Percentiles rank a stretch among this genome's conserved stretches.
Conservation (phyloP, 2,113 vertebrate species). For the Fregetta grallaria region DNA sequence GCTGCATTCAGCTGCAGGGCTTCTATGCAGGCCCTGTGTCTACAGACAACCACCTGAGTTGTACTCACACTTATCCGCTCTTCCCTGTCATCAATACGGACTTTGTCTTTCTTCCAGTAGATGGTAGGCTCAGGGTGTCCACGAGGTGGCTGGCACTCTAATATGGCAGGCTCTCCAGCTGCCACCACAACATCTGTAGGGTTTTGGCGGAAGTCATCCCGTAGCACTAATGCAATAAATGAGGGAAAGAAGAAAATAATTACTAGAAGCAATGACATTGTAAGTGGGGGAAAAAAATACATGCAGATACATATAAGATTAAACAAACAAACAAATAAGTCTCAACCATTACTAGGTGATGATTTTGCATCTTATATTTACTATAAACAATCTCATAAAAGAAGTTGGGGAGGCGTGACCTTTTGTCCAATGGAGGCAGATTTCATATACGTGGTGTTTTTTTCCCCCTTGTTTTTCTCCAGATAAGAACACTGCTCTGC, state of each 20-base stretch:
- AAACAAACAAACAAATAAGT: background rate
- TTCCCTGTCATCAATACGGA: slow-evolving; percentile 91
- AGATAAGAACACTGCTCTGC: background rate
- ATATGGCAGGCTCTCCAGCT: slow-evolving; percentile 92
- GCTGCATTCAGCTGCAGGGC: background rate
- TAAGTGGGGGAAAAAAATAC: rapidly evolving
- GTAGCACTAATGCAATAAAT: slow-evolving; percentile 79
- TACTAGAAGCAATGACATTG: background rate
- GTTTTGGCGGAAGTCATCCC: slow-evolving; percentile 98
- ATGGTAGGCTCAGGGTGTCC: slow-evolving; percentile 97
- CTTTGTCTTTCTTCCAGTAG: slow-evolving; percentile 98
- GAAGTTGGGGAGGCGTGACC: background rate
- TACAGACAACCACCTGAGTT: rapidly evolving
- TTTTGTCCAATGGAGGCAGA: background rate
- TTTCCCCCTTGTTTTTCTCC: background rate
- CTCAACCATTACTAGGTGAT: background rate
- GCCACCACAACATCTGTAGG: slow-evolving; percentile 96
- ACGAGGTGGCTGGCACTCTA: slow-evolving; percentile 95
- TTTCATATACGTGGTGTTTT: background rate
- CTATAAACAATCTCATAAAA: background rate
- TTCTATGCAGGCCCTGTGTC: background rate
- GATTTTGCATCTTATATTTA: background rate
- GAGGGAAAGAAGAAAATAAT: background rate
- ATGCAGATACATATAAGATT: background rate
- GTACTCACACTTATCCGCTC: slow-evolving; percentile 92